Conservation (phyloP, 2,888 invertebrate genomes). For the Arge pagana region DNA sequence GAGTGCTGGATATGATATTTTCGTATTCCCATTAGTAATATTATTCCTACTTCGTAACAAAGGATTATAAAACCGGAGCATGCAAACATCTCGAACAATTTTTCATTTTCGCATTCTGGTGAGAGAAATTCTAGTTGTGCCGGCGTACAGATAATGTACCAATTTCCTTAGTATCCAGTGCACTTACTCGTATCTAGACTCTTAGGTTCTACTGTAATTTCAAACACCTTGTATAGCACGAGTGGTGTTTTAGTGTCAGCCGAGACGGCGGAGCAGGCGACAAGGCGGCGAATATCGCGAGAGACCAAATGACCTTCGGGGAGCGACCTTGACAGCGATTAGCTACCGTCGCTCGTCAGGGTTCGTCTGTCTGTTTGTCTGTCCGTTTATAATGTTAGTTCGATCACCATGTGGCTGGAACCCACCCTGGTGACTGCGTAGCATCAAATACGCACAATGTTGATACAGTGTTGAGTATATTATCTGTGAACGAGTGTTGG, state of each 20-base stretch:
- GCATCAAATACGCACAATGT: conserved; percentile 53
- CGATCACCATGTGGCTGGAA: conserved; percentile 56
- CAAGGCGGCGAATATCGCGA: conserved; percentile 70
- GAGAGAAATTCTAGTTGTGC: not conserved
- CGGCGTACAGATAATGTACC: not conserved
- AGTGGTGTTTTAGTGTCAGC: conserved; percentile 58
- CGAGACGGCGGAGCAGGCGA: conserved; percentile 56
- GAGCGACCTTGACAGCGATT: conserved; percentile 59
- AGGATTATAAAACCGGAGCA: not conserved
- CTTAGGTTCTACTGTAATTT: conserved; percentile 42
- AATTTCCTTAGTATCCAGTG: conserved; percentile 8
- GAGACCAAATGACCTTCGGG: conserved; percentile 75
- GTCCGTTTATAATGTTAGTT: conserved; percentile 50
- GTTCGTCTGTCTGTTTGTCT: conserved; percentile 51
- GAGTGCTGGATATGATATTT: conserved; percentile 17
- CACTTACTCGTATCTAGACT: conserved; percentile 19
- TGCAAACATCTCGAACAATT: not conserved
- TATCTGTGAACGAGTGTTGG: conserved; percentile 38
- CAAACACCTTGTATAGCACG: conserved; percentile 56
- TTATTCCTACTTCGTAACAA: not conserved
- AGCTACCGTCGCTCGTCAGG: conserved; percentile 58
- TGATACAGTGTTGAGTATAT: conserved; percentile 43
- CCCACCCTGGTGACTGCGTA: conserved; percentile 55
- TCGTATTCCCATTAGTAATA: conserved; percentile 5
- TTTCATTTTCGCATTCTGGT: not conserved